Evolutionary conservation across 2,797 vertebrate species (phyloP), one percentile per base, ranked within the genome.

Genomic region (Lemur catta): DNA sequence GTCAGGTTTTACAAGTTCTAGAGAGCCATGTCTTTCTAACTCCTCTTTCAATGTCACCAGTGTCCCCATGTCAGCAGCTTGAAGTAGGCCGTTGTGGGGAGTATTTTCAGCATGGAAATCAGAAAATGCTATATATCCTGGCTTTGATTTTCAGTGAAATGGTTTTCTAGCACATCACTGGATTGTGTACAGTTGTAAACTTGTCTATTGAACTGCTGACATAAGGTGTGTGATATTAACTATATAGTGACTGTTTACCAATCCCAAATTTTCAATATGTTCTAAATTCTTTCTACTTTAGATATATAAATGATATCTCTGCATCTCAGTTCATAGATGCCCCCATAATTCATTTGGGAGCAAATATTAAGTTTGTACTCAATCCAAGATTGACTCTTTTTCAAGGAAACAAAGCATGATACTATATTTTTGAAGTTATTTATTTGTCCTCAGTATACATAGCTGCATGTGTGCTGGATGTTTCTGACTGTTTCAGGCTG

Each of bases 181-280:
- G 28, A 57, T 38, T 48, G 3, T 13, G 43, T 76, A 89, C 75
- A 80, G 38, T 75, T 84, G 35, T 75, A 90, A 87, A 43, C 41
- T 93, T 93, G 6, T 50, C 89, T 89, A 71, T 72, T 12, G 2
- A 94, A 89, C 52, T 86, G 4, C 43, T 85, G n/a, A 50, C 38
- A 65, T 97, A 38, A 69, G 14, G 41, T 86, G 55, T 95, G 15
- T 87, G 38, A 92, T 86, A 52, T 43, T 93, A 61, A 86, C 28
- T 46, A 63, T 13, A 81, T 6, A 71, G 30, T 41, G 8, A 82
- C 2, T 41, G 4, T 75, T 72, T 63, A 65, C 50, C 7, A 92
- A 61, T 26, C 28, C 22, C 30, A 69, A 65, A 33, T 61, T 75
- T 79, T 94, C 63, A 89, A 10, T 55, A 61, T 35, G 9, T 43